phyloP scores from a whole-genome alignment of 2,113 vertebrate genomes.

The Hippocampus guttulatus region DNA sequence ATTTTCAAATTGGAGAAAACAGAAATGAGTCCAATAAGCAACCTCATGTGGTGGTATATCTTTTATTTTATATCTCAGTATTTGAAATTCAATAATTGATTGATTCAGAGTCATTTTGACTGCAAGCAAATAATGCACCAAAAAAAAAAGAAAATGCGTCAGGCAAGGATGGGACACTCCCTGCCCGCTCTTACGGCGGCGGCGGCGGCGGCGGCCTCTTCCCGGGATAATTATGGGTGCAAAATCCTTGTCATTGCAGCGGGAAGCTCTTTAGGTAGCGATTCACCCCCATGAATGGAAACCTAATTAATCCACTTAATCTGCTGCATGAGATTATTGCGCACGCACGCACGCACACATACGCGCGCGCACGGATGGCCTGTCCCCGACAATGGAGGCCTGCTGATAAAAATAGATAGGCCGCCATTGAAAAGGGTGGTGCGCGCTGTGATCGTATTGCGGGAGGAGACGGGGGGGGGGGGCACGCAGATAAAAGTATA shows the following conservation, averaged over 20 bases:
- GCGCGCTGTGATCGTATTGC: background rate
- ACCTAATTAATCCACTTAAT: slow-evolving; percentile 76
- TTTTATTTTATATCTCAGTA: too few relatives aligned
- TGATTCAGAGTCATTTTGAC: too few relatives aligned
- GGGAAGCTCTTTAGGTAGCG: slow-evolving; percentile 69
- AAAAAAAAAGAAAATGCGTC: background rate
- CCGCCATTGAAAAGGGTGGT: background rate
- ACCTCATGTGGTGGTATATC: too few relatives aligned
- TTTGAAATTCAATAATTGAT: too few relatives aligned
- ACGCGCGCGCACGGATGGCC: slow-evolving; percentile 7
- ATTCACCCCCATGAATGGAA: slow-evolving; percentile 70
- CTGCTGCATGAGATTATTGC: slow-evolving; percentile 69
- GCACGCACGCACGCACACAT: slow-evolving; percentile 31
- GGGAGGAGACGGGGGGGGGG: background rate
- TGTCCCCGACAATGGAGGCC: slow-evolving; percentile 55
- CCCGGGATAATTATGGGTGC: slow-evolving; percentile 62
- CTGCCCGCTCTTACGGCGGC: slow-evolving; percentile 10
- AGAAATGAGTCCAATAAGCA: too few relatives aligned
- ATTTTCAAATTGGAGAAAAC: too few relatives aligned
- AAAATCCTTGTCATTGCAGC: slow-evolving; percentile 67
- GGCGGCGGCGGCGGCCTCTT: slow-evolving; percentile 36
- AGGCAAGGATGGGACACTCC: background rate
- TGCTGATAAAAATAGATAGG: slow-evolving; percentile 4
- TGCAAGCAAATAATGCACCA: too few relatives aligned
- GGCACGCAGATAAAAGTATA: background rate